phyloP scores from a whole-genome alignment of 2,113 vertebrate species.

The Condylura cristata region DNA sequence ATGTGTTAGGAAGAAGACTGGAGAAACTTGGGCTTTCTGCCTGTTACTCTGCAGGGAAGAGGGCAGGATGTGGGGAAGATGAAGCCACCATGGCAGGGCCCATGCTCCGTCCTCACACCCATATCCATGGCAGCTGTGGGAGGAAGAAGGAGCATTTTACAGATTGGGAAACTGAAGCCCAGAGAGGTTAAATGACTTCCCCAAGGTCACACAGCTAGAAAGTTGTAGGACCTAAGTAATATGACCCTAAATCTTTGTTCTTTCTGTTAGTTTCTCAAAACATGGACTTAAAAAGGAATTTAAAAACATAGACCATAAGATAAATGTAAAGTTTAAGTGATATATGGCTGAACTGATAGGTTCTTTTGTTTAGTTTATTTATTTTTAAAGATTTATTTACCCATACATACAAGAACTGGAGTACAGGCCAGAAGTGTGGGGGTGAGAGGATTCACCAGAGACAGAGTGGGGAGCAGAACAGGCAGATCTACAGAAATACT shows the following conservation, averaged over 20 bases:
- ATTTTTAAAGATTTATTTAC: too few species aligned
- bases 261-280: background rate
- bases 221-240: background rate
- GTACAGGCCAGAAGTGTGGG: too few species aligned
- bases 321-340: background rate
- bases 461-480: too few species aligned
- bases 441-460: too few species aligned
- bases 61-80: background rate
- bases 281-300: background rate
- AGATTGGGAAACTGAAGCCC: background rate
- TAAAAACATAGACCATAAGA: background rate
- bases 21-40: background rate
- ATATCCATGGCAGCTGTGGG: background rate
- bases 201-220: background rate
- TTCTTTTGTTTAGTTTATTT: background rate
- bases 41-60: background rate
- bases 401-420: too few species aligned
- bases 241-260: background rate
- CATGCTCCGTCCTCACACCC: background rate
- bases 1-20: background rate
- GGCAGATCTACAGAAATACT: too few species aligned
- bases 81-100: background rate
- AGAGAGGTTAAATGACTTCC: constrained; percentile 29
- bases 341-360: background rate
- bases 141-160: background rate